Conservation (phyloP, 2,113 vertebrate genomes). For the Tragelaphus scriptus region DNA sequence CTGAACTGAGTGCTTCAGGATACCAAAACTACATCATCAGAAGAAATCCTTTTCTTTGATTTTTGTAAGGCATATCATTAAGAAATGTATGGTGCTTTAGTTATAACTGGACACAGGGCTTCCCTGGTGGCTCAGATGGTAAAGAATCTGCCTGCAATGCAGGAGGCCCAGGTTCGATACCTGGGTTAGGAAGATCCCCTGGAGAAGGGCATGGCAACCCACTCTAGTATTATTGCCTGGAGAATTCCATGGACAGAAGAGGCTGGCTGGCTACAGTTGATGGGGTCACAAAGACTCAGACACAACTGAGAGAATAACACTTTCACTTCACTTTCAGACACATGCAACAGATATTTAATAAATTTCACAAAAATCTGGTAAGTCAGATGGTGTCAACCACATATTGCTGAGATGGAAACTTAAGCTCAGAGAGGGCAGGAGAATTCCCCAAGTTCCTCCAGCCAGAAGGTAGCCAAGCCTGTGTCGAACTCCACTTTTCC, state of each 20-base stretch:
- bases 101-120: not conserved
- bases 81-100: not conserved
- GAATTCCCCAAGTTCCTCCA: not conserved
- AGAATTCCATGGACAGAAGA: not conserved
- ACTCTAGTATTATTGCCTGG: not conserved
- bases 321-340: not conserved
- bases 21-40: not conserved
- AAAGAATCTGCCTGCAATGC: not conserved
- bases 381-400: not conserved
- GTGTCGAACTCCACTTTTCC: fast-evolving
- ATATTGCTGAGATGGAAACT: not conserved
- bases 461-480: not conserved
- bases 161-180: not conserved
- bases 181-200: not conserved
- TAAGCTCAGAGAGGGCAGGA: not conserved
- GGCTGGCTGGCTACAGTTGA: not conserved
- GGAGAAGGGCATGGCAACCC: not conserved
- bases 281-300: not conserved
- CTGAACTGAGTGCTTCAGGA: not conserved
- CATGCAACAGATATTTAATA: not conserved
- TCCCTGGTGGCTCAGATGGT: not conserved
- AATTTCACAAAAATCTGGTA: not conserved
- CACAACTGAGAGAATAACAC: not conserved
- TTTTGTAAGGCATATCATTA: not conserved
- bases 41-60: not conserved